Evolutionary conservation across 2,797 vertebrate genomes (phyloP), one percentile per base, ranked within the genome.

Genomic region (Mormyrus hasselquistii): DNA sequence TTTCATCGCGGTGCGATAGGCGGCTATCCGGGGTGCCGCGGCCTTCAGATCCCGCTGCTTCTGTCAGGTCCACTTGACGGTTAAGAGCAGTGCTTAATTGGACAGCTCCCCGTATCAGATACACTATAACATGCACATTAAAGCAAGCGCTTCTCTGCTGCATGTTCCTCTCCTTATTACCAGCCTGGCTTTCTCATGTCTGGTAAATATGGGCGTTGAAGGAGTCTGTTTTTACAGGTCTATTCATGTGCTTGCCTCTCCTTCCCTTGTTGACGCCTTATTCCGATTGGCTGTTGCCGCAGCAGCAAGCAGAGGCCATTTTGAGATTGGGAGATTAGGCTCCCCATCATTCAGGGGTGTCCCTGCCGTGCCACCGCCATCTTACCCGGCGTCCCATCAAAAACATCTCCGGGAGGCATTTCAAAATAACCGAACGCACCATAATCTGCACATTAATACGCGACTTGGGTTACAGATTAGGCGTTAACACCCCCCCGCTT

Each of bases 241-340:
- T 96, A 96, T 96, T 96, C 96, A 95, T 95, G 96, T 96, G 96
- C 96, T 94, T 95, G 93, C 93, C 91, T 91, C 91, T 89, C 92
- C 93, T 92, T 93, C 14, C 92, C 92, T 90, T 93, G 90, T 90
- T 79, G 89, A 92, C 93, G 93, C 94, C 95, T 95, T 95, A 94
- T 94, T 96, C 96, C 95, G 94, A 96, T 96, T 94, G 95, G 95
- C 94, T 94, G 91, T 90, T 47, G 91, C 90, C 88, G 92, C 92
- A 93, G 95, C 95, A 95, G 95, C 95, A 95, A 95, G 95, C 91
- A 94, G 94, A 96, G 94, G 95, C 95, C 96, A 96, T 97, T 97
- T 96, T 96, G 96, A 98, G 98, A 98, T 99, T 98, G 98, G 97
- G 96, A 98, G 98, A 98, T 98, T 98, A 98, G 97, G 96, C 97